A percentile compares a stretch with the other conserved stretches of the same genome.
Evolutionary conservation across 2,797 vertebrate species (phyloP).

Genomic region (Gobio occitaniae): DNA sequence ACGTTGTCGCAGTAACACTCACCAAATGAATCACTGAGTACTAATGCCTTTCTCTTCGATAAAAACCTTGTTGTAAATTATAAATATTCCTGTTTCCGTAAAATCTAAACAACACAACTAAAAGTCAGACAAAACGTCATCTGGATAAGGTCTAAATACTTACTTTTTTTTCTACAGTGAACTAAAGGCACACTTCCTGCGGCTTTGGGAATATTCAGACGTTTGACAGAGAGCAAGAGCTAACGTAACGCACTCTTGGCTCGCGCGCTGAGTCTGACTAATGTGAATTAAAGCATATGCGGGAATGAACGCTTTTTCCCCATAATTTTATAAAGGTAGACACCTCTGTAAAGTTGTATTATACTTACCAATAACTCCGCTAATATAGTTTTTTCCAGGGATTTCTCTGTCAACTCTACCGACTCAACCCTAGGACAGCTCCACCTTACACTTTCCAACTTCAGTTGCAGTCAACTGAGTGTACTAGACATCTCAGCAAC

Average conservation of each 20-base stretch:
- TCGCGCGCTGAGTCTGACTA: background rate
- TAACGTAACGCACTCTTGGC: background rate
- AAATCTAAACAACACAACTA: background rate
- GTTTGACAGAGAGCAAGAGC: conserved; percentile 7
- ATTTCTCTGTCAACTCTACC: conserved; percentile 23
- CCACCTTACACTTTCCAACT: conserved; percentile 32
- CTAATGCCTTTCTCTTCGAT: background rate
- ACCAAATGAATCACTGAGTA: background rate
- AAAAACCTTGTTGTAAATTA: background rate
- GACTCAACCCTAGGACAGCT: background rate
- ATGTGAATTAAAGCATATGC: background rate
- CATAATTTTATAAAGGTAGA: background rate
- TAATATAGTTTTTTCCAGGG: conserved; percentile 1
- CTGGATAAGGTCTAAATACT: background rate
- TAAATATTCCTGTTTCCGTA: background rate
- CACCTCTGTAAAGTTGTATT: background rate
- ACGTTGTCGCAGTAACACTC: background rate
- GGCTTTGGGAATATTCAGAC: background rate
- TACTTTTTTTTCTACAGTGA: background rate
- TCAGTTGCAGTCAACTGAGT: background rate
- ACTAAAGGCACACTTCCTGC: conserved; percentile 15
- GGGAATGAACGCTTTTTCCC: background rate
- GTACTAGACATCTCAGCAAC: conserved; percentile 1
- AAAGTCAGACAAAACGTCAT: background rate
- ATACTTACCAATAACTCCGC: background rate